Evolutionary conservation across 2,888 invertebrate species (phyloP).

Genomic region (Lottia gigantea): DNA sequence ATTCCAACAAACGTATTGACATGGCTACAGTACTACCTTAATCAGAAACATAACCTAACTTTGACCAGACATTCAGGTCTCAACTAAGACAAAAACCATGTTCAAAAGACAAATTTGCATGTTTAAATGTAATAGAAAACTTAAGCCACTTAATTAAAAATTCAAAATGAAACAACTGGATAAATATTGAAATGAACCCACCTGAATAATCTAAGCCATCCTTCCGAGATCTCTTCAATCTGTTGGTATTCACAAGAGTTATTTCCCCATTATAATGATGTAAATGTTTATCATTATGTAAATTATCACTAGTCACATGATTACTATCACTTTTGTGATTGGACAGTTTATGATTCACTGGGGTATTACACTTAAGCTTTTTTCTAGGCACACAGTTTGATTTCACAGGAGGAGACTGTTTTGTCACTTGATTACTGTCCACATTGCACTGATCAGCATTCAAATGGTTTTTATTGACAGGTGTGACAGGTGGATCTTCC

Average conservation of each 20-base stretch:
- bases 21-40: no score
- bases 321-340: not conserved
- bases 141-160: no score
- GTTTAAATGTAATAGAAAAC: not conserved
- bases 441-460: not conserved
- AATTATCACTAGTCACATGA: not conserved
- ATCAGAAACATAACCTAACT: no score
- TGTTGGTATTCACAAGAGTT: constrained; percentile 4
- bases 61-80: no score
- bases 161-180: no score
- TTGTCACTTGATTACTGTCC: not conserved
- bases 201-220: not conserved
- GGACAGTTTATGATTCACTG: not conserved
- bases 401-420: not conserved
- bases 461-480: not conserved
- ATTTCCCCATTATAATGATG: constrained; percentile 11
- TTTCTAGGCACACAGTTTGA: not conserved
- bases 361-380: not conserved
- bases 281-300: not conserved
- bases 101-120: no score
- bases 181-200: no score
- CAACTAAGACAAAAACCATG: no score
- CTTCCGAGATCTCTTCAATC: not conserved
- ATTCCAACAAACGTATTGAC: no score
- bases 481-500: constrained; percentile 6